Percentiles rank a stretch among this genome's conserved stretches.
These are phyloP conservation scores for Zaprionus kolodkinae DNA, from an alignment of 1,140 invertebrate species.

Conservation along the genomic window DNA sequence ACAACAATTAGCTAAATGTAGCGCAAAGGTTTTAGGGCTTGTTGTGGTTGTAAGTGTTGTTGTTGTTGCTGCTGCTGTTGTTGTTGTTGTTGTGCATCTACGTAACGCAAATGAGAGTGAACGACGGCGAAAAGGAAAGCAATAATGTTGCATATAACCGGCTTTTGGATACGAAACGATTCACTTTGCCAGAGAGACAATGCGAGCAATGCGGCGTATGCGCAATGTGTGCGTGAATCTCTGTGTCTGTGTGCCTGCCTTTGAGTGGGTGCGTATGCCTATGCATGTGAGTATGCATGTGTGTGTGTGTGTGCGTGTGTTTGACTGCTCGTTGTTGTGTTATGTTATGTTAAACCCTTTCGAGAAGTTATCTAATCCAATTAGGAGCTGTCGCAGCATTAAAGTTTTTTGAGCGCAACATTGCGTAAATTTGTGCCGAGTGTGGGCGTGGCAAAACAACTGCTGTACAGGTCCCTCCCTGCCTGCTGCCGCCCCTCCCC, in stretches of 20 bases:
- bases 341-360: constrained; percentile 63
- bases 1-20: constrained; percentile 70
- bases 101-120: constrained; percentile 67
- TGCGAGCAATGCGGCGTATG: constrained; percentile 49
- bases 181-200: constrained; percentile 49
- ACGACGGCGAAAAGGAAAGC: constrained; percentile 53
- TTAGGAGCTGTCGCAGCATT: constrained; percentile 73
- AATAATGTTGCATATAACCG: constrained; percentile 66
- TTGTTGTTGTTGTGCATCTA: constrained; percentile 42
- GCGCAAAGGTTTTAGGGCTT: constrained; percentile 45
- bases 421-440: constrained; percentile 58
- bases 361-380: constrained; percentile 79
- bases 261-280: constrained; percentile 3
- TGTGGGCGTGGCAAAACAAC: constrained; percentile 30
- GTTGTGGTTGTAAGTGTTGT: constrained; percentile 6
- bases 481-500: no score
- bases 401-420: constrained; percentile 55
- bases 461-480: not conserved
- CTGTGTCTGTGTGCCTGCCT: constrained; percentile 47
- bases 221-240: constrained; percentile 48
- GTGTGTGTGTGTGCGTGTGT: not conserved
- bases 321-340: not conserved
- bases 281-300: not conserved
- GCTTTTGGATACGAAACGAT: constrained; percentile 59
- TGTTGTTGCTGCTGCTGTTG: constrained; percentile 11